Conservation (phyloP, 2,888 invertebrate species). For the Drosophila imparisetae region DNA sequence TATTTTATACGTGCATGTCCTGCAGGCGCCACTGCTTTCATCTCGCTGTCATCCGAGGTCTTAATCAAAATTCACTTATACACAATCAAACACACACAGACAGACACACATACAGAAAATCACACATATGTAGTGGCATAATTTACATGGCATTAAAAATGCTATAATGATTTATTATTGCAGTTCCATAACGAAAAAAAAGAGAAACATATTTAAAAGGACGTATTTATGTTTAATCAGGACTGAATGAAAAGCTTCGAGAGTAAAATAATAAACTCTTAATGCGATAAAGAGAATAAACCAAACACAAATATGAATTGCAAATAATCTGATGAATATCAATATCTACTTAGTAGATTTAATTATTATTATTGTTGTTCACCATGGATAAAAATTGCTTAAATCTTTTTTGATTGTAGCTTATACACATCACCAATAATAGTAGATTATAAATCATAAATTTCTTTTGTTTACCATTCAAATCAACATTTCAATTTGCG, state of each 20-base stretch:
- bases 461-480: background rate
- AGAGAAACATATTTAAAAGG: conserved; percentile 68
- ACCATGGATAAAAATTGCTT: background rate
- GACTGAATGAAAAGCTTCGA: conserved; percentile 28
- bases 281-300: conserved; percentile 19
- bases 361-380: background rate
- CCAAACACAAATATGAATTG: conserved; percentile 8
- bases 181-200: conserved; percentile 20
- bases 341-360: background rate
- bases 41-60: conserved; percentile 33
- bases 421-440: background rate
- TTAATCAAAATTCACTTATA: conserved; percentile 25
- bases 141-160: conserved; percentile 72
- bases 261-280: conserved; percentile 41
- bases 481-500: background rate
- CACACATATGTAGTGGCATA: conserved; percentile 51
- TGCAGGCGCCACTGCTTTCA: conserved; percentile 27
- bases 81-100: conserved; percentile 15
- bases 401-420: accelerated
- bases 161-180: conserved; percentile 73
- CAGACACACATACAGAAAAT: conserved; percentile 7
- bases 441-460: background rate
- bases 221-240: conserved; percentile 68
- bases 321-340: conserved; percentile 17
- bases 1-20: conserved; percentile 12